These are phyloP conservation scores for Kryphioiulus occultus DNA, from an alignment of 2,888 invertebrate species.

Conservation along the genomic window DNA sequence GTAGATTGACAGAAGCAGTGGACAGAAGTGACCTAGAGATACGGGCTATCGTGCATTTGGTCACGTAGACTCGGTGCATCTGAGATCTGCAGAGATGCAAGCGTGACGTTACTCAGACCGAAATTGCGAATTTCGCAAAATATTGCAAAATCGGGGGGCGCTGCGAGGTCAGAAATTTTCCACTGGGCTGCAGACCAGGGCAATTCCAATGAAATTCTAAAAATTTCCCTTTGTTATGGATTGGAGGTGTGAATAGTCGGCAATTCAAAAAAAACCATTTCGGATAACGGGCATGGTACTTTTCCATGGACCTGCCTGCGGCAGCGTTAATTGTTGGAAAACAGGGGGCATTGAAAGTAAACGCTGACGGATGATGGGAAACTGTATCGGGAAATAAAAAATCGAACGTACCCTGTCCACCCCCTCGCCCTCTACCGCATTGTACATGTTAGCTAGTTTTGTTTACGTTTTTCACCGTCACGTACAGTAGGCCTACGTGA, in stretches of 20 bases:
- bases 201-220: not conserved
- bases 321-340: no score
- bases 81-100: no score
- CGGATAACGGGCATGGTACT: not conserved
- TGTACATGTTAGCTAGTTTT: no score
- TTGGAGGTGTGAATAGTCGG: not conserved
- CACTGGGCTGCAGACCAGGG: not conserved
- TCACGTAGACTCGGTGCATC: no score
- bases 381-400: not conserved
- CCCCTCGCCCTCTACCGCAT: not conserved
- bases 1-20: no score
- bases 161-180: not conserved
- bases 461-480: not conserved
- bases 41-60: no score
- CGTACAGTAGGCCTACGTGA: not conserved
- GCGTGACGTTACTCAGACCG: no score
- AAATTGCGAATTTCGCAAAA: no score
- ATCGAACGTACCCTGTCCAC: not conserved
- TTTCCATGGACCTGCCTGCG: not conserved
- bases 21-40: no score
- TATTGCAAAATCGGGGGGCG: no score
- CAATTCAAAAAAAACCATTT: not conserved
- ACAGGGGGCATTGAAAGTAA: not conserved
- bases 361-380: not conserved
- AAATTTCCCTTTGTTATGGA: not conserved